These are phyloP conservation scores for Bergia sp. DNA, from an alignment of 92 coral and sea anemone genomes.

Conservation along the genomic window DNA sequence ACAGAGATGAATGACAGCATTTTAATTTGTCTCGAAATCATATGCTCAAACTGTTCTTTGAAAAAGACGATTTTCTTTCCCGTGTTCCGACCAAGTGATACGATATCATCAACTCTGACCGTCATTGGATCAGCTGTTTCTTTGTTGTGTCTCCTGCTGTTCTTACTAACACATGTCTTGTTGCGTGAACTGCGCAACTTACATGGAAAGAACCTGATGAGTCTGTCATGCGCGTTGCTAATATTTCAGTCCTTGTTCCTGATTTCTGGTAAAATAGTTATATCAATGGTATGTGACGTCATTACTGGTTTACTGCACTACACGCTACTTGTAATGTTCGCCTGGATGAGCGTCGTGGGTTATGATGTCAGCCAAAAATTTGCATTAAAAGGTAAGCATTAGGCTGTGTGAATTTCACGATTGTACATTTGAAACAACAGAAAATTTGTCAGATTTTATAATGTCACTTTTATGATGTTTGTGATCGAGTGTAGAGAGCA, in stretches of 20 bases:
- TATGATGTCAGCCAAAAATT: neutral
- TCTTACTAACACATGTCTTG: neutral
- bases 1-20: neutral
- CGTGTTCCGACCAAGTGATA: neutral
- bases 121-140: neutral
- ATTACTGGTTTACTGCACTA: neutral
- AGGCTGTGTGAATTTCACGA: too few relatives aligned
- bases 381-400: neutral
- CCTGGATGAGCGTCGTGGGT: constrained; percentile 13
- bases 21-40: neutral
- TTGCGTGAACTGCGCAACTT: neutral
- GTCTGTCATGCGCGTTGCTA: neutral
- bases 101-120: neutral
- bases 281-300: neutral
- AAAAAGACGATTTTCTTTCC: too few relatives aligned
- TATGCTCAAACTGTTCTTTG: too few relatives aligned
- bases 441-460: neutral
- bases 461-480: too few relatives aligned
- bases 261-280: neutral
- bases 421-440: too few relatives aligned
- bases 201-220: neutral
- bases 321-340: neutral
- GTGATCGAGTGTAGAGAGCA: too few relatives aligned
- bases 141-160: neutral
- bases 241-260: neutral